Base-by-base conservation (phyloP, 2,113 vertebrate genomes). In the Myotis yumanensis region DNA sequence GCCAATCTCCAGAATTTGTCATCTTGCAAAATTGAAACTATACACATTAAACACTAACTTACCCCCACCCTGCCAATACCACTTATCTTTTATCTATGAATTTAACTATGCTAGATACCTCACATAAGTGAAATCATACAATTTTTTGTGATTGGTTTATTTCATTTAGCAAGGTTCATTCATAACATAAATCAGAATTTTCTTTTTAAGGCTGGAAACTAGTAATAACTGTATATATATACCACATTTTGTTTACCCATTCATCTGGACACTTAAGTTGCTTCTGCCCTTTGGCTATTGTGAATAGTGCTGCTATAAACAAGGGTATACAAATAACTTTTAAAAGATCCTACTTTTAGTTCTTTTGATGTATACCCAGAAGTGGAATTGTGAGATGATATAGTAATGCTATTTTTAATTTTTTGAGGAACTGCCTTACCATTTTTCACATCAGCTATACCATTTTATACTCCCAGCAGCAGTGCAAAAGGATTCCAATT, bases 171-270 rank as follows among this genome's bases (percentile, higher is more conserved):
- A 71, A 28, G 17, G 40, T 77, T 30, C 28, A 7, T 25, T 11
- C 62, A 20, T 32, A 79, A 52, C 17, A 7, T 59, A 11, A 59
- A 11, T 95, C 68, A 48, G 72, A 73, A 68, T 77, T 69, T 51
- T 51, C 69, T 82, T 92, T 77, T 84, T 54, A 71, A 89, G 46
- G 51, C 64, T 84, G 23, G 57, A 17, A 11, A 46, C 46, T 57
- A 64, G 16, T 62, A 35, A 75, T 75, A 73, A 66, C 7, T 82
- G 37, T 66, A 35, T 81, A 25, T 57, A 51, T 77, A 43, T 57
- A 11, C 59, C 59, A 83, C 51, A 62, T 88, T 94, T 51, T 88
- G 59, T 75, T 95, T 83, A 62, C 76, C 46, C 37, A 76, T 95
- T 89, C 77, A 77, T 40, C 75, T 83, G 3, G 62, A 77, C 11